Evolutionary conservation across 2,113 vertebrate genomes (phyloP), one percentile per base, ranked within the genome.

Genomic region (Psittacara wagleri): DNA sequence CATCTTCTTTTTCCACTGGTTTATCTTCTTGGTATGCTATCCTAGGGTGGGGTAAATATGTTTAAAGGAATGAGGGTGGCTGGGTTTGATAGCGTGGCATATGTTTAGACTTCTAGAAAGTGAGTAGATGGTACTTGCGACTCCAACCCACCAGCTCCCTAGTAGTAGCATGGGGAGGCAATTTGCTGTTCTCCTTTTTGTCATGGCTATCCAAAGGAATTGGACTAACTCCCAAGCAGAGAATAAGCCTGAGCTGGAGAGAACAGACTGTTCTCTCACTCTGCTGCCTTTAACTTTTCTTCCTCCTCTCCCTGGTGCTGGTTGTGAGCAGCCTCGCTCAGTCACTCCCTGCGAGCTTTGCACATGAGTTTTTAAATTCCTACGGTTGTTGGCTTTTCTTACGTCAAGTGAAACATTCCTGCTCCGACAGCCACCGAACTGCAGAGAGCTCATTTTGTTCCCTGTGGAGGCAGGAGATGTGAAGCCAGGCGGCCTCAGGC

Each of bases 151-250:
- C 61, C 86, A 57, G 31, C 31, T 41, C 69, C 41, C 15, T 19
- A 10, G 0, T 1, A 29, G 6, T 1, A 29, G 6, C 46, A 3
- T 1, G 16, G 25, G 25, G n/a, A 25, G 17, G 24, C 54, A 66
- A 20, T 28, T 43, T 46, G 51, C 75, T 22, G 1, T 61, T 52
- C 24, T 83, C 12, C 33, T 41, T 86, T 77, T 24, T 75, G 7
- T 49, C 7, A 1, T 16, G 8, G 9, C 44, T 37, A 1, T 39
- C 70, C 66, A 28, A 7, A 78, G 37, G 22, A 23, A 25, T 1
- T 46, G 46, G 48, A 16, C 27, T 25, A 14, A 19, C 8, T 55
- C 33, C 69, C 35, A 23, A 0, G 44, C 19, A 14, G n/a, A 62
- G 68, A 27, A 4, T 18, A 57, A 24, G 15, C 33, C 27, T 18